phyloP scores from a whole-genome alignment of 1,140 invertebrate genomes.

The Drosophila grimshawi region DNA sequence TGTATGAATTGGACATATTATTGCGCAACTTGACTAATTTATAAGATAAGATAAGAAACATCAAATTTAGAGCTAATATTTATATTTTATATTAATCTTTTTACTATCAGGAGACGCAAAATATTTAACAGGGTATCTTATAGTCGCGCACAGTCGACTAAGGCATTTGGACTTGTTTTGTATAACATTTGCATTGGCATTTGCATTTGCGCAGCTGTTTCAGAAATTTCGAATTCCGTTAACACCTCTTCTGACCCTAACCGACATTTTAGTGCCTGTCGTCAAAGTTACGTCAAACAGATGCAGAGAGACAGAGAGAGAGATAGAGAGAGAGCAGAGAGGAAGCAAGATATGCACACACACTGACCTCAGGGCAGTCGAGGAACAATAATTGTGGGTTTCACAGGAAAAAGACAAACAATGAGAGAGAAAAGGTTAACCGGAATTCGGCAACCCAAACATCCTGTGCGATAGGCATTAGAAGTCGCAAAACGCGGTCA shows the following conservation, averaged over 20 bases:
- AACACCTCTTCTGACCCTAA: slow-evolving; percentile 45
- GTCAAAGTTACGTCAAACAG: slow-evolving; percentile 16
- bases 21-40: too few relatives aligned
- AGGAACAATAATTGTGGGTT: slow-evolving; percentile 27
- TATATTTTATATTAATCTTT: too few relatives aligned
- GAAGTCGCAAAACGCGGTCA: slow-evolving; percentile 32
- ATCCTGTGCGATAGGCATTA: slow-evolving; percentile 22
- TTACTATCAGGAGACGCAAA: too few relatives aligned
- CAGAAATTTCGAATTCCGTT: slow-evolving; percentile 35
- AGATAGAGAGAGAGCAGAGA: background rate
- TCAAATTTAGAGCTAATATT: too few relatives aligned
- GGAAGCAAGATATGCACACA: slow-evolving; percentile 5
- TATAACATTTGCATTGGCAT: background rate
- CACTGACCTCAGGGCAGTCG: slow-evolving; percentile 33
- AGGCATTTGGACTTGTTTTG: too few relatives aligned
- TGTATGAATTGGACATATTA: too few relatives aligned
- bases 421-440: slow-evolving; percentile 34
- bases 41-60: too few relatives aligned
- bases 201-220: slow-evolving; percentile 51
- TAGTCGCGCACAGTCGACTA: too few relatives aligned
- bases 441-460: slow-evolving; percentile 41
- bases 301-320: background rate
- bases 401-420: slow-evolving; percentile 36
- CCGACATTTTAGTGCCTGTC: slow-evolving; percentile 8
- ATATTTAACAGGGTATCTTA: too few relatives aligned